phyloP scores from a whole-genome alignment of 2,888 invertebrate genomes.

The Stegophylla sp. region DNA sequence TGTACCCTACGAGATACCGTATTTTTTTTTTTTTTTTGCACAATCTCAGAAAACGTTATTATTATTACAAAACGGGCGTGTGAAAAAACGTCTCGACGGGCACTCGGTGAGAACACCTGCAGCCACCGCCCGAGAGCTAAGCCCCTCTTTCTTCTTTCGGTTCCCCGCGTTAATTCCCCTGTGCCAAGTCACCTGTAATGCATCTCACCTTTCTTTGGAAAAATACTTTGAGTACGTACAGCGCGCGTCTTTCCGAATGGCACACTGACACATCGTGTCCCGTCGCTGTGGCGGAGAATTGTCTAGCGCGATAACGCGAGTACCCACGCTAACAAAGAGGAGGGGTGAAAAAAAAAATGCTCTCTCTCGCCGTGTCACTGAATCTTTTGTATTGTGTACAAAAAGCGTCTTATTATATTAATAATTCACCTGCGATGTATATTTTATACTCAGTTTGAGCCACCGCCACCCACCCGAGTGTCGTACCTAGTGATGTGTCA shows the following conservation, averaged over 20 bases:
- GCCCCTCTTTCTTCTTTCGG: background rate
- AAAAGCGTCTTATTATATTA: background rate
- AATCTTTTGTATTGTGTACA: background rate
- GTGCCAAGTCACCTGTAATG: background rate
- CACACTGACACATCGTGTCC: background rate
- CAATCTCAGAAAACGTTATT: no score
- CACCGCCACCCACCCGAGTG: no score
- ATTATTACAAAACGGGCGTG: no score
- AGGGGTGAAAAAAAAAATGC: background rate
- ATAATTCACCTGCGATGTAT: constrained; percentile 15
- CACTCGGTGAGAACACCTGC: no score
- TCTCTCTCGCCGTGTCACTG: background rate
- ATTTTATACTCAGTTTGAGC: no score
- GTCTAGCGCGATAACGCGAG: no score
- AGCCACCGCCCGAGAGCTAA: no score
- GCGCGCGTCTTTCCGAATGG: background rate
- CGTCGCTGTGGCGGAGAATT: no score
- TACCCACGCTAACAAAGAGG: background rate
- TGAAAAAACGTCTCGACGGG: no score
- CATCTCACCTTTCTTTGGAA: background rate
- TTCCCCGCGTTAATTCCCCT: background rate
- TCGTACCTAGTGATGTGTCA: no score
- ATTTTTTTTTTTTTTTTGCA: no score
- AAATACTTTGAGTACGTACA: background rate
- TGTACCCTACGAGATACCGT: no score